Conservation (phyloP, 2,888 invertebrate species). For the Lithophane semibrunnea region DNA sequence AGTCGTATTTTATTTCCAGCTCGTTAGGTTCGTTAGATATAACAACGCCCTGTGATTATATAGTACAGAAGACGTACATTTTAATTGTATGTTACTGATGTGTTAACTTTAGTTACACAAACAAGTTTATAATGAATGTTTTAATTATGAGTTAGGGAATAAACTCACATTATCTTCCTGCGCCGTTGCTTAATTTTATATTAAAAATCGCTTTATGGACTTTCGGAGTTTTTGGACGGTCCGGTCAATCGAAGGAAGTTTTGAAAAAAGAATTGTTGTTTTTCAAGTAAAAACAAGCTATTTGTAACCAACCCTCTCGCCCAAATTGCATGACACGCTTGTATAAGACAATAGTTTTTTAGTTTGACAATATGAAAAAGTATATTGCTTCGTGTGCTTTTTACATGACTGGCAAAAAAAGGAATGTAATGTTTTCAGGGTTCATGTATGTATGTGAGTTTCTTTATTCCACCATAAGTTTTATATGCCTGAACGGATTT, state of each 20-base stretch:
- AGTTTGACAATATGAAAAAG: background rate
- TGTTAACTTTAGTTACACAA: constrained; percentile 9
- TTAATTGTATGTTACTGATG: constrained; percentile 47
- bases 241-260: too few species aligned
- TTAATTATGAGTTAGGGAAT: constrained; percentile 24
- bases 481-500: too few species aligned
- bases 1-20: constrained; percentile 38
- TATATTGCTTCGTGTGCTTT: background rate
- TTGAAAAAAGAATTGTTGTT: background rate
- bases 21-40: constrained; percentile 44
- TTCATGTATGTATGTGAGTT: too few species aligned
- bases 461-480: too few species aligned
- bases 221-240: background rate
- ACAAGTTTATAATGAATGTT: constrained; percentile 42
- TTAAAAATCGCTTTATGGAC: background rate
- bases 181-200: background rate
- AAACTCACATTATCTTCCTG: background rate
- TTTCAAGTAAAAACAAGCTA: background rate
- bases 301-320: background rate
- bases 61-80: constrained; percentile 21
- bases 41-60: constrained; percentile 31
- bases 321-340: too few species aligned
- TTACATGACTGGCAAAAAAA: too few species aligned
- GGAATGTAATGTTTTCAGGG: too few species aligned
- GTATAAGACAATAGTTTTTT: background rate